Conservation (phyloP, 2,113 vertebrate species). For the Anoura caudifer region DNA sequence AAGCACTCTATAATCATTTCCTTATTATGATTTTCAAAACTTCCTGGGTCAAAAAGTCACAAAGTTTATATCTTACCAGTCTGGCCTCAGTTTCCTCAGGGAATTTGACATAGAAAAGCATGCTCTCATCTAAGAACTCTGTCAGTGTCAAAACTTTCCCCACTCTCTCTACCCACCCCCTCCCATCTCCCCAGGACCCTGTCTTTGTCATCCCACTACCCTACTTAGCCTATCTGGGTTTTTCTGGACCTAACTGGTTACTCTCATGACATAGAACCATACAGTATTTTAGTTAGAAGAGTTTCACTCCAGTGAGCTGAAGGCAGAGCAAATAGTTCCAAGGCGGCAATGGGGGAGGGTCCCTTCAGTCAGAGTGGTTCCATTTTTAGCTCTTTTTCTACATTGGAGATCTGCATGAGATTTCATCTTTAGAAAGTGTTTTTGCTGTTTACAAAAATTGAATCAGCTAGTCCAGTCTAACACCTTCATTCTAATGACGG, state of each 20-base stretch:
- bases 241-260: neutral
- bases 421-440: neutral
- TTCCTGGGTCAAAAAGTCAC: conserved; percentile 73
- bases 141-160: rapidly evolving
- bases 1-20: conserved; percentile 68
- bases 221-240: too few species aligned
- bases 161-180: rapidly evolving
- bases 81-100: conserved; percentile 55
- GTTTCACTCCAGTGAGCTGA: neutral
- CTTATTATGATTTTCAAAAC: conserved; percentile 66
- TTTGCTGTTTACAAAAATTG: neutral
- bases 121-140: neutral
- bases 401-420: neutral
- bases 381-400: neutral
- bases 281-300: neutral
- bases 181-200: neutral
- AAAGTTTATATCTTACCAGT: conserved; percentile 43
- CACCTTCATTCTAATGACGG: neutral
- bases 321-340: neutral
- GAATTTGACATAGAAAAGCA: neutral
- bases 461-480: neutral
- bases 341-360: neutral
- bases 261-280: neutral
- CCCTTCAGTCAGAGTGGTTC: neutral
- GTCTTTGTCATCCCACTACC: neutral